Base-by-base conservation (phyloP, 1,140 invertebrate genomes). In the Teleopsis dalmanni region DNA sequence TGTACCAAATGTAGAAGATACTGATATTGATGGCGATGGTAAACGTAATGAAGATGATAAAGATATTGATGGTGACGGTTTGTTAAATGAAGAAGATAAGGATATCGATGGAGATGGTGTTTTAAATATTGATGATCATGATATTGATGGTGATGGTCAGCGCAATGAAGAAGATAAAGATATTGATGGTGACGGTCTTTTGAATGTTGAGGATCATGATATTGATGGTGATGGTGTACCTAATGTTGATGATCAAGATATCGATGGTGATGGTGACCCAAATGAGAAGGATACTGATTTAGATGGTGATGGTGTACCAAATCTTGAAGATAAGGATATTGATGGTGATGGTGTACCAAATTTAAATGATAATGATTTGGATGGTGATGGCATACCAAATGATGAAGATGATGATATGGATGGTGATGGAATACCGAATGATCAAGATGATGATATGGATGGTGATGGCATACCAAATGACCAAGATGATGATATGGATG, bases 101-200 rank as follows among this genome's bases (percentile, higher is more conserved):
- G 63, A 71, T 46, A 34, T 69, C 47, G 65, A 60, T 52, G 60
- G 56, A 21, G 69, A 74, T 57, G 34, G 72, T 27, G 54, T 58
- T 25, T 75, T 70, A 7, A 76, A 74, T 53, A 25, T 73, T 4
- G 49, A 58, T 36, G 76, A 76, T 46, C 9, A 70, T 19, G 53
- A 57, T 16, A 76, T 72, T 26, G 75, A 74, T 48, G 35, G 74
- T 16, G 54, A 58, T 44, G 76, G 75, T 49, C 50, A 75, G 4
- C 59, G 60, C 3, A 71, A 65, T 38, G 42, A 50, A 42, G 36
- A 55, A 19, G 51, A 52, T 36, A 47, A 50, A 23, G 54, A 57
- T 31, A 50, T 57, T 16, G 51, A 55, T 47, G 53, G 48, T 35
- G 52, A 59, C 23, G 75, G 59, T 21, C 55, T 62, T 19, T 51